Evolutionary conservation across 2,888 invertebrate genomes (phyloP).

Genomic region (Polia nebulosa): DNA sequence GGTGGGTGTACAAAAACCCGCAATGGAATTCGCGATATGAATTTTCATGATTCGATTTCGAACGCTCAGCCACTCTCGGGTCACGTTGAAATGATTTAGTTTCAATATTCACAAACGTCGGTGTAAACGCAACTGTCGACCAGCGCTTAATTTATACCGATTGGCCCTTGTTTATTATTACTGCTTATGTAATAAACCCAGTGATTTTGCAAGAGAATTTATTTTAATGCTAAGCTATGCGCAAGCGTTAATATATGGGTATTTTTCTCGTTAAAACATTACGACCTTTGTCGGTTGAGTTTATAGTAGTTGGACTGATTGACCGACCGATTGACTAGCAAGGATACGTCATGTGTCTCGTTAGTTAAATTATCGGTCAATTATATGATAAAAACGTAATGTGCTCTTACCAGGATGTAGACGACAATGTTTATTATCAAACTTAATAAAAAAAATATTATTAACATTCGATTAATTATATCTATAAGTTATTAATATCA

Average conservation of each 20-base stretch:
- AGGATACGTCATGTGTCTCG: constrained; percentile 58
- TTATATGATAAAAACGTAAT: constrained; percentile 52
- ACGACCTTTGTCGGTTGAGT: constrained; percentile 48
- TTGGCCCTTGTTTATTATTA: constrained; percentile 83
- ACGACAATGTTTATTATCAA: constrained; percentile 13
- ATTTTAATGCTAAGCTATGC: constrained; percentile 74
- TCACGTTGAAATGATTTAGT: constrained; percentile 87
- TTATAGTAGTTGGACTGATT: constrained; percentile 43
- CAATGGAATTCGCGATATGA: constrained; percentile 51
- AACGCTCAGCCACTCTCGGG: constrained; percentile 63
- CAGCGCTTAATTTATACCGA: constrained; percentile 83
- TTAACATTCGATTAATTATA: constrained; percentile 10
- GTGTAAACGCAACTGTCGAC: constrained; percentile 82
- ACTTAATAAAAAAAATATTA: constrained; percentile 3
- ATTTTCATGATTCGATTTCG: constrained; percentile 65
- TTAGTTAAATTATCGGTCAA: constrained; percentile 56
- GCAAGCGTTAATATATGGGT: constrained; percentile 70
- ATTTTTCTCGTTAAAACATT: constrained; percentile 62
- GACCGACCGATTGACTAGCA: constrained; percentile 55
- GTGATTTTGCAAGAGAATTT: constrained; percentile 81
- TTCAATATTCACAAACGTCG: constrained; percentile 84
- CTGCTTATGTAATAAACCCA: constrained; percentile 81
- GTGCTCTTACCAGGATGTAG: constrained; percentile 54
- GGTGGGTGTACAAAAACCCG: constrained; percentile 12
- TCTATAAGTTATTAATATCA: too few relatives aligned